Base-by-base conservation (phyloP, 1,140 invertebrate genomes). In the Kradibia gibbosae region DNA sequence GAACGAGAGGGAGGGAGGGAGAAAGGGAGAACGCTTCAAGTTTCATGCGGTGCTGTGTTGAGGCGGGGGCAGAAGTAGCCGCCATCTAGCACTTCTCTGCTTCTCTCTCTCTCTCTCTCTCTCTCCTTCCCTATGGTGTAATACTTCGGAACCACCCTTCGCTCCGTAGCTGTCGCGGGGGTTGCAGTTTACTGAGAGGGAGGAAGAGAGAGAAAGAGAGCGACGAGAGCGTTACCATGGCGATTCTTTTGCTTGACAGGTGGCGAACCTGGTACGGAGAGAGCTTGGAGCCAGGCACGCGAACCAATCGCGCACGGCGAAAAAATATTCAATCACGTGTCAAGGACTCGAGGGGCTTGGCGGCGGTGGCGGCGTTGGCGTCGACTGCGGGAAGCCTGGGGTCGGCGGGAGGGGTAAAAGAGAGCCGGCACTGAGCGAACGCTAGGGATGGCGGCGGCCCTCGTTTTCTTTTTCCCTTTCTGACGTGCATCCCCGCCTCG, bases 311-410 rank as follows among this genome's bases (percentile, higher is more conserved):
- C 88, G 88, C 88, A 87, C 86, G 85, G 85, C 89, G 89, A 90
- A 91, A 91, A 91, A 91, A 90, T 91, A 91, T 91, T 91, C 89
- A 90, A 91, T 91, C 90, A 90, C 88, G 89, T 89, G 88, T 90
- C 89, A 91, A 90, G 90, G 87, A 89, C 86, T 85, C 80, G 85
- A 83, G 85, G 83, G 84, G 83, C 85, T 77, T 83, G 60, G 78
- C 62, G 78, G 77, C 65, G 85, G 82, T 76, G 84, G 83, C 82
- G 80, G 85, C 81, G 83, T 83, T 83, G 84, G 83, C 50, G 15
- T 17, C 17, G 8, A 10, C 45, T 48, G 17, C 82, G 81, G 81
- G 79, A 36, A 80, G 55, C 72, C 80, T 82, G 74, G 82, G 83
- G 83, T 84, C 79, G 83, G 81, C 77, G 84, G 79, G 62, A 48